Base-by-base conservation (phyloP, 2,797 vertebrate genomes). In the Syndactyla subalaris region DNA sequence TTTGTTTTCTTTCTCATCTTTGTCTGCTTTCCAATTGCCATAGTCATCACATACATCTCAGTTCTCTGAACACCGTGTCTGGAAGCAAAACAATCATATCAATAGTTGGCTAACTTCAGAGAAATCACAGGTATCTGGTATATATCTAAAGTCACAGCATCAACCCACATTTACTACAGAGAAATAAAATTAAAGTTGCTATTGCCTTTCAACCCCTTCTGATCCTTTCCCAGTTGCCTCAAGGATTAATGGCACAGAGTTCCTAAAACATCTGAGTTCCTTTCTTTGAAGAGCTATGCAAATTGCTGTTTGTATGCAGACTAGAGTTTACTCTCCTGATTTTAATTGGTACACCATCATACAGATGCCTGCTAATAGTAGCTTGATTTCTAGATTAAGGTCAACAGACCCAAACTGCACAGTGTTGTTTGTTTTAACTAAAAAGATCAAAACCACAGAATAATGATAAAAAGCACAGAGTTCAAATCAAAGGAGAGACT, bases 311-410 rank as follows among this genome's bases (percentile, higher is more conserved):
- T 96, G 92, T 96, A 94, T 94, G 95, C 96, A 96, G 96, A 97
- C 88, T 91, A 58, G 94, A 97, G 94, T 97, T 97, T 96, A 97
- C 90, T 97, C 93, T 96, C 92, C 89, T 97, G 95, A 96, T 97
- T 98, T 97, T 98, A 97, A 98, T 97, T 96, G 97, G 96, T 82
- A 87, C 51, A 96, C 82, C 91, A 96, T 97, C 95, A 91, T 79
- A 66, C 87, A 93, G 76, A 94, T 0, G 5, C 93, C 86, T 92
- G 87, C 62, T 96, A 95, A 90, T 89, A 96, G 97, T 93, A 90
- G 80, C 84, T 92, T 96, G 88, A 95, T 97, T 97, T 97, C 94
- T 96, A 97, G 95, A 98, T 96, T 96, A 96, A 97, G 97, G 93
- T 96, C 95, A 97, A 94, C 70, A 96, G 95, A 97, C 89, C 74